These are phyloP conservation scores for Glossophaga mutica DNA, from an alignment of 2,797 vertebrate genomes.

Conservation along the genomic window DNA sequence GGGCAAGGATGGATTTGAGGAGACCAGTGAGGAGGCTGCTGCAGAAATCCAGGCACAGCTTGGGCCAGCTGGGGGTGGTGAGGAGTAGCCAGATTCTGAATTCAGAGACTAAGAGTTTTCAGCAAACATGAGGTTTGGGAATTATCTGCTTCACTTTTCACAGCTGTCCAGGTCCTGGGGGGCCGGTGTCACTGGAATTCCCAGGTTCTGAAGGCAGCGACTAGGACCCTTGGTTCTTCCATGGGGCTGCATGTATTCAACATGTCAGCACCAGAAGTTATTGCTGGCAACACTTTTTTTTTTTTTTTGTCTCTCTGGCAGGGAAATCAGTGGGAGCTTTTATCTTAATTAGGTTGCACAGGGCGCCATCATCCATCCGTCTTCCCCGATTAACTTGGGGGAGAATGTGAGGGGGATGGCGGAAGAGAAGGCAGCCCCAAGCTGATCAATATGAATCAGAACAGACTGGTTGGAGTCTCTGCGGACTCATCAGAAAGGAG, in stretches of 20 bases:
- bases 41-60: neutral
- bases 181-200: neutral
- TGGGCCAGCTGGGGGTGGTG: neutral
- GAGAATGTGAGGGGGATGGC: neutral
- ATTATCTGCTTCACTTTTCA: neutral
- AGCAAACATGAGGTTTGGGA: neutral
- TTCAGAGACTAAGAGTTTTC: neutral
- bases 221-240: neutral
- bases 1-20: neutral
- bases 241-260: neutral
- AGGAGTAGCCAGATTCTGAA: neutral
- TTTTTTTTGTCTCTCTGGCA: neutral
- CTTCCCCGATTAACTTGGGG: constrained; percentile 58
- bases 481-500: constrained; percentile 34
- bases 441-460: constrained; percentile 64
- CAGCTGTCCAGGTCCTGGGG: neutral
- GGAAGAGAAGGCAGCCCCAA: constrained; percentile 32
- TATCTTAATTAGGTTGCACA: constrained; percentile 72
- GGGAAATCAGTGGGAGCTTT: constrained; percentile 59
- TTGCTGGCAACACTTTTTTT: constrained; percentile 23
- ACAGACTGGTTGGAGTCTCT: constrained; percentile 36
- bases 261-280: neutral
- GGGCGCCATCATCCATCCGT: constrained; percentile 35
- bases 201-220: neutral
- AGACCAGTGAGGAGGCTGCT: neutral